Evolutionary conservation across 2,797 vertebrate species (phyloP).

Genomic region (Xyrichtys novacula): DNA sequence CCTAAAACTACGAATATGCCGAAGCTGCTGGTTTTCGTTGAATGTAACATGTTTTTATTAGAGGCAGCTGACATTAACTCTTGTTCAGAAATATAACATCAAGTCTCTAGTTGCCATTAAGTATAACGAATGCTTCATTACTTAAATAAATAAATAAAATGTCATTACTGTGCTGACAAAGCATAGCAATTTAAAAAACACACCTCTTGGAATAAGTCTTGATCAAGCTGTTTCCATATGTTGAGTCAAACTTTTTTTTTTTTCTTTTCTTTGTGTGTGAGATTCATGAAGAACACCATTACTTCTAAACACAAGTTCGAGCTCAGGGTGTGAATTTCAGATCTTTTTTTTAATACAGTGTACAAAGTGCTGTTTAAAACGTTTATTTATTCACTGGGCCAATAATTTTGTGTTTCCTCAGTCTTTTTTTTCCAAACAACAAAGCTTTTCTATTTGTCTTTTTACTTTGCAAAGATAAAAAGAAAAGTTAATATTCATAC

Average conservation of each 20-base stretch:
- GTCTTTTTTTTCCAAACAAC: not conserved
- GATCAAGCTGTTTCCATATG: not conserved
- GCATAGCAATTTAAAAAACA: constrained; percentile 11
- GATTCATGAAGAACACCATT: not conserved
- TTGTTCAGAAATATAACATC: not conserved
- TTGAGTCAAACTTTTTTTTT: constrained; percentile 8
- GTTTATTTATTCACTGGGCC: too few relatives aligned
- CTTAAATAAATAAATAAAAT: constrained; percentile 14
- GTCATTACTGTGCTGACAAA: constrained; percentile 2
- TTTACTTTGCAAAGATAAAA: not conserved
- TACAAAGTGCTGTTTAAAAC: too few relatives aligned
- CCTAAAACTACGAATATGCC: not conserved
- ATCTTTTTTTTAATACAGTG: too few relatives aligned
- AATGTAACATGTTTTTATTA: not conserved
- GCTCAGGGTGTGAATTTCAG: not conserved
- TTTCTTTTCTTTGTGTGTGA: too few relatives aligned
- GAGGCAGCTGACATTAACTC: not conserved
- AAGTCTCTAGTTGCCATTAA: not conserved
- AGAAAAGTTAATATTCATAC: not conserved
- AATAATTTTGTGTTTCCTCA: too few relatives aligned
- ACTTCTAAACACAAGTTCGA: constrained; percentile 7
- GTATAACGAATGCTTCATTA: not conserved
- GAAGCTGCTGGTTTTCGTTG: not conserved
- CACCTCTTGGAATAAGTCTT: constrained; percentile 1
- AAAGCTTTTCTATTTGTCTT: not conserved